Conservation (phyloP, 2,113 vertebrate species). For the Spizaetus ornatus region DNA sequence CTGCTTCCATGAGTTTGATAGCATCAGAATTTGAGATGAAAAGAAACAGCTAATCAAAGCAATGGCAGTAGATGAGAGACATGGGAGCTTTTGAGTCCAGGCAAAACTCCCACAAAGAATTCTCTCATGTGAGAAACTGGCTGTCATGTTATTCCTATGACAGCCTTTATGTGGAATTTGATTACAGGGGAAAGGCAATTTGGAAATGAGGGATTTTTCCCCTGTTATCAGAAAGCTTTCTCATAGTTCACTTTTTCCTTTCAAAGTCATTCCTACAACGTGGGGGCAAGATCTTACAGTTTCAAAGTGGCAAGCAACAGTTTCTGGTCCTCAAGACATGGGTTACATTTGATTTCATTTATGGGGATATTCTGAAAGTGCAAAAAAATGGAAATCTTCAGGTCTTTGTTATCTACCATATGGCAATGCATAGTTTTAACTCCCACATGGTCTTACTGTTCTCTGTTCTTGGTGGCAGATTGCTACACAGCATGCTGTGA, state of each 20-base stretch:
- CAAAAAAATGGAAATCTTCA: background rate
- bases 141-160: background rate
- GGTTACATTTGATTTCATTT: background rate
- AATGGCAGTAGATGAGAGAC: background rate
- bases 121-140: background rate
- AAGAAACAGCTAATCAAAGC: background rate
- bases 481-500: background rate
- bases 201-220: background rate
- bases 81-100: background rate
- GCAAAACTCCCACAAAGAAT: background rate
- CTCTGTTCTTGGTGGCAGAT: background rate
- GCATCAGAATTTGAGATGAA: background rate
- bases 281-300: background rate
- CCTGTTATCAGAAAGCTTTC: background rate
- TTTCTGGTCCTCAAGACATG: background rate
- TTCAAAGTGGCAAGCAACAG: background rate
- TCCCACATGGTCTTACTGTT: rapidly evolving
- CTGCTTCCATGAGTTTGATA: background rate
- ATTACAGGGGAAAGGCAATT: background rate
- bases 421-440: background rate
- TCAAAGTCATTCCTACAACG: background rate
- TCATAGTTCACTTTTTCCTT: background rate
- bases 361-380: background rate
- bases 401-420: background rate
- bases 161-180: background rate